Conservation (phyloP, 2,888 invertebrate genomes). For the Smittia aterrima region DNA sequence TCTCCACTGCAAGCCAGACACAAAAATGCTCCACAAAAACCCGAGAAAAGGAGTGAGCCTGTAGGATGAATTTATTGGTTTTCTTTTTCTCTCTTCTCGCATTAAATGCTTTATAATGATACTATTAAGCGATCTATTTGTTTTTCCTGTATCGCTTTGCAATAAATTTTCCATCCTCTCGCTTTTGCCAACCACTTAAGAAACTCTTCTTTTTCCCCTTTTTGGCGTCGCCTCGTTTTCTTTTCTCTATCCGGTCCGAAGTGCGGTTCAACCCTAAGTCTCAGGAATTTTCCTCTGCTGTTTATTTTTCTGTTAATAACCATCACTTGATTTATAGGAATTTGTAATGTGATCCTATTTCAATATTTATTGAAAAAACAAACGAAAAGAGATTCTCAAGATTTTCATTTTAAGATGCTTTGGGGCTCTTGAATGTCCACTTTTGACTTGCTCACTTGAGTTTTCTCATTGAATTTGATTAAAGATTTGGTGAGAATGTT, state of each 20-base stretch:
- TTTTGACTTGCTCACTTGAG: not conserved
- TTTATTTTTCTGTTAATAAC: constrained; percentile 41
- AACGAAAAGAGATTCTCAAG: not conserved
- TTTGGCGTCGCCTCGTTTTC: not conserved
- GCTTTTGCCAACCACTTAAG: constrained; percentile 38
- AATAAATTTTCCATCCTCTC: constrained; percentile 39
- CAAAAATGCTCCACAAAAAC: not conserved
- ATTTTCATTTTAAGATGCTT: not conserved
- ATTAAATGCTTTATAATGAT: constrained; percentile 37
- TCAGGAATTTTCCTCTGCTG: constrained; percentile 25
- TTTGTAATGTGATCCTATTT: constrained; percentile 39
- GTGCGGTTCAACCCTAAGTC: constrained; percentile 36
- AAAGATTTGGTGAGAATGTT: no score
- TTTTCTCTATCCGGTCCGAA: not conserved
- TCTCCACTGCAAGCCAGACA: not conserved
- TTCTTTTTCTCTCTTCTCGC: not conserved
- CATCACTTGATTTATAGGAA: constrained; percentile 42
- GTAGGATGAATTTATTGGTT: constrained; percentile 29
- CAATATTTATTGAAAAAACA: constrained; percentile 41
- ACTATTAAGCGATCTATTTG: constrained; percentile 29
- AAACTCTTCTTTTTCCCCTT: not conserved
- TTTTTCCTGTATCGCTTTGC: constrained; percentile 33
- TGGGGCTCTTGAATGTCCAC: not conserved
- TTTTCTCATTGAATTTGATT: not conserved
- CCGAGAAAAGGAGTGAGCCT: constrained; percentile 33